Evolutionary conservation across 2,888 invertebrate species (phyloP).

Genomic region (Chironomus tentans): DNA sequence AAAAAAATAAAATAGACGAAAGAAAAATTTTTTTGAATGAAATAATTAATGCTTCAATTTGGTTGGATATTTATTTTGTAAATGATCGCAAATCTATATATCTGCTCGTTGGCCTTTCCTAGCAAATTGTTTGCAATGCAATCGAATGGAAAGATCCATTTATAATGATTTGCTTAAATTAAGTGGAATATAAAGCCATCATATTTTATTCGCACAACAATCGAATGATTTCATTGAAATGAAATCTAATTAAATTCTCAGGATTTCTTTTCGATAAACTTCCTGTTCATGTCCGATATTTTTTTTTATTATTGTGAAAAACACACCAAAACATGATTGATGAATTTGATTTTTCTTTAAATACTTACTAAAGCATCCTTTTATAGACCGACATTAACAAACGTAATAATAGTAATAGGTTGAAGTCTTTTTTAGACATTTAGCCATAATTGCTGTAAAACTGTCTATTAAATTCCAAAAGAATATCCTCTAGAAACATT

Average conservation of each 20-base stretch:
- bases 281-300: no score
- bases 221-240: neutral
- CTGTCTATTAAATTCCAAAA: constrained; percentile 1
- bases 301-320: no score
- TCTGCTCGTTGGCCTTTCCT: constrained; percentile 4
- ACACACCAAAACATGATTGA: no score
- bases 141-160: neutral
- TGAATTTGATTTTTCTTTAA: no score
- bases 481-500: no score
- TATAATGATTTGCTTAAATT: constrained; percentile 3
- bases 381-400: no score
- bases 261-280: no score
- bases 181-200: neutral
- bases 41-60: constrained; percentile 11
- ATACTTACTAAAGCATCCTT: no score
- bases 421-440: no score
- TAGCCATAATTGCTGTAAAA: neutral
- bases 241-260: no score
- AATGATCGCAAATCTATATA: constrained; percentile 6
- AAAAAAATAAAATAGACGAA: neutral
- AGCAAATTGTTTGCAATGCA: constrained; percentile 6
- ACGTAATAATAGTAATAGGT: no score
- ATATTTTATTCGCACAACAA: neutral
- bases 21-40: neutral
- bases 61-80: constrained; percentile 14